These are phyloP conservation scores for Tridacna crocea DNA, from an alignment of 2,888 invertebrate genomes.

Conservation along the genomic window DNA sequence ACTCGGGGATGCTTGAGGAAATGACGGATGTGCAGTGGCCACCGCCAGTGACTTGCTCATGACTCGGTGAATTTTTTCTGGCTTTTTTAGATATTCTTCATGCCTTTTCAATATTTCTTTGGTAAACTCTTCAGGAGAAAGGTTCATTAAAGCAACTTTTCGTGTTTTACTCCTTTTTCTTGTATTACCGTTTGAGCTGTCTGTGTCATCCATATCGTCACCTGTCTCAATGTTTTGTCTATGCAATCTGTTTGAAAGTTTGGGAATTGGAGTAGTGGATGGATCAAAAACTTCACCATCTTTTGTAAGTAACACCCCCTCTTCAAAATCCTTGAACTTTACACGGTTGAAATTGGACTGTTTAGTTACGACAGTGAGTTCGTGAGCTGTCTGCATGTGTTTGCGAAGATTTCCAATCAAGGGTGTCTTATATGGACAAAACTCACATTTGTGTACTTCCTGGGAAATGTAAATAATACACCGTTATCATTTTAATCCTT, in stretches of 20 bases:
- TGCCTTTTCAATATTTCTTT: slow-evolving; percentile 50
- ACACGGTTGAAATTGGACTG: slow-evolving; percentile 11
- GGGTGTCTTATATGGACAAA: slow-evolving; percentile 39
- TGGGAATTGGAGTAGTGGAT: slow-evolving; percentile 35
- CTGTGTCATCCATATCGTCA: not conserved
- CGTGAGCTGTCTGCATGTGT: slow-evolving; percentile 42
- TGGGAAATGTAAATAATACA: not conserved
- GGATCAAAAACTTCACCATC: slow-evolving; percentile 47
- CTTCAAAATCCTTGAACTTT: slow-evolving; percentile 31
- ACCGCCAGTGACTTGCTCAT: slow-evolving; percentile 38
- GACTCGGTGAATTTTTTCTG: slow-evolving; percentile 31
- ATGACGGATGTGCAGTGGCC: slow-evolving; percentile 51
- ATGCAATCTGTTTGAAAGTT: slow-evolving; percentile 16
- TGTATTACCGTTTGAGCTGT: not conserved
- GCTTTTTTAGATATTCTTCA: slow-evolving; percentile 45
- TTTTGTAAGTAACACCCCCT: slow-evolving; percentile 36
- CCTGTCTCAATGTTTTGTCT: not conserved
- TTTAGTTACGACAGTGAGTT: slow-evolving; percentile 46
- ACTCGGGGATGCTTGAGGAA: slow-evolving; percentile 55
- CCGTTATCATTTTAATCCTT: not conserved
- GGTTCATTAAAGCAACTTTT: slow-evolving; percentile 22
- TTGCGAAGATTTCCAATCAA: slow-evolving; percentile 48
- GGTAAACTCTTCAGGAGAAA: slow-evolving; percentile 51
- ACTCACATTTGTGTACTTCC: slow-evolving; percentile 32
- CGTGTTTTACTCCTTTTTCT: not conserved